Conservation (phyloP, 2,797 vertebrate species). For the Euphonia xanthogaster region DNA sequence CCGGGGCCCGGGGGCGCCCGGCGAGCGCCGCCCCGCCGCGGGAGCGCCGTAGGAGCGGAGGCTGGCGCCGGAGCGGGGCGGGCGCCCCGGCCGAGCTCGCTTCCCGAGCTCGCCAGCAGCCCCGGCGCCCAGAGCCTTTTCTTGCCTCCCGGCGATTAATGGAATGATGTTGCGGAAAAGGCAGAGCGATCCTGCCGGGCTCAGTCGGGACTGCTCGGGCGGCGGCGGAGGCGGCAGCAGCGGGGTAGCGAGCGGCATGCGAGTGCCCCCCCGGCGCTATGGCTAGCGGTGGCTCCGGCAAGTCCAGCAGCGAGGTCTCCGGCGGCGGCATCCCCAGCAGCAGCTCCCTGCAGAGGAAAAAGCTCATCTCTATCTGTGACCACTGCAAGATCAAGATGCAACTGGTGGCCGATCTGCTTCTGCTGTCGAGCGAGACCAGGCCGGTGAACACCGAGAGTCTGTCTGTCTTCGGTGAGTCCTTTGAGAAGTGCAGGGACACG, state of each 20-base stretch:
- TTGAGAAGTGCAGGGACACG: conserved; percentile 96
- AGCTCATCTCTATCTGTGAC: conserved; percentile 89
- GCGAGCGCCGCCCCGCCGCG: neutral
- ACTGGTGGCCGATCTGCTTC: conserved; percentile 96
- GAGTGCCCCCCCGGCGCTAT: conserved; percentile 83
- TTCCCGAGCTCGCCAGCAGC: conserved; percentile 37
- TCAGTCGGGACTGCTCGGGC: conserved; percentile 80
- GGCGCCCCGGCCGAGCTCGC: conserved; percentile 25
- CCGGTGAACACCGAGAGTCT: conserved; percentile 89
- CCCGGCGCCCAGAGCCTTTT: conserved; percentile 58
- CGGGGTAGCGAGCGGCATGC: conserved; percentile 79
- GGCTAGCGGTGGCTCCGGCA: conserved; percentile 95
- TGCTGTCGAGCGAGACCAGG: conserved; percentile 94
- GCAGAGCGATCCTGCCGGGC: conserved; percentile 78
- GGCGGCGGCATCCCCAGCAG: conserved; percentile 75
- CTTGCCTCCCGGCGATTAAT: conserved; percentile 74
- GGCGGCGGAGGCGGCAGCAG: conserved; percentile 76
- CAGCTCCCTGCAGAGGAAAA: conserved; percentile 87
- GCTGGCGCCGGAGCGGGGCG: conserved; percentile 31
- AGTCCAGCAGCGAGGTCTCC: conserved; percentile 85
- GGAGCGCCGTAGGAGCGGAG: conserved; percentile 44
- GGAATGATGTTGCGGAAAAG: conserved; percentile 87
- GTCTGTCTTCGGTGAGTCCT: conserved; percentile 86
- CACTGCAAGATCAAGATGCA: conserved; percentile 97
- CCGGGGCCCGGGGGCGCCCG: neutral